Evolutionary conservation across 2,888 invertebrate genomes (phyloP).

Genomic region (Hedychridium roseum): DNA sequence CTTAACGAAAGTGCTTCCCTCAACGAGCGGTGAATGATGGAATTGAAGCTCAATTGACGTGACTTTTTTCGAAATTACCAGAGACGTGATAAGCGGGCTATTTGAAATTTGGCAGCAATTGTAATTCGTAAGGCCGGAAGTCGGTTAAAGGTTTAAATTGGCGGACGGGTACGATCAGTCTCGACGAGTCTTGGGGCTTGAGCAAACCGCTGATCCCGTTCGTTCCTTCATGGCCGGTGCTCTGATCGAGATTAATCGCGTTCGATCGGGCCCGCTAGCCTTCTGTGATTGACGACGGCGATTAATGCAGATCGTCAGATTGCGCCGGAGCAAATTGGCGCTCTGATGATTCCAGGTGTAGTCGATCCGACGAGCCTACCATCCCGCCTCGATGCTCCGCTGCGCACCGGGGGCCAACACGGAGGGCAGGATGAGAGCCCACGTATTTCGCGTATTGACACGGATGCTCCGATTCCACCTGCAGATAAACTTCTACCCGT

Average conservation of each 20-base stretch:
- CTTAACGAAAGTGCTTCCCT: too few relatives aligned
- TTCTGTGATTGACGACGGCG: conserved; percentile 43
- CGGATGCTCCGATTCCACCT: background rate
- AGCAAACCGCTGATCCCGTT: conserved; percentile 25
- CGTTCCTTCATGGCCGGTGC: conserved; percentile 27
- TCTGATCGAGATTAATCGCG: conserved; percentile 44
- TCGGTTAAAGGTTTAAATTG: too few relatives aligned
- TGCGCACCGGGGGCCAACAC: conserved; percentile 8
- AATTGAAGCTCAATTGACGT: too few relatives aligned
- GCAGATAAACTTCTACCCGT: background rate
- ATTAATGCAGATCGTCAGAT: conserved; percentile 41
- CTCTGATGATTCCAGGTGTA: too few relatives aligned
- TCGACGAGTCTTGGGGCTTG: too few relatives aligned
- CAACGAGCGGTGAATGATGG: too few relatives aligned
- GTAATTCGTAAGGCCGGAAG: too few relatives aligned
- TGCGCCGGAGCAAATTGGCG: conserved; percentile 28
- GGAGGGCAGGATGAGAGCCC: conserved; percentile 3
- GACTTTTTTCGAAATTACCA: too few relatives aligned
- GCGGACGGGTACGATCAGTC: too few relatives aligned
- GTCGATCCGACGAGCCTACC: too few relatives aligned
- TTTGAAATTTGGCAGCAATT: too few relatives aligned
- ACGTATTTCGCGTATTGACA: conserved; percentile 1
- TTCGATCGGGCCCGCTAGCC: conserved; percentile 23
- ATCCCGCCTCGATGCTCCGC: conserved; percentile 20
- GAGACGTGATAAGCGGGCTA: too few relatives aligned